Evolutionary conservation across 2,113 vertebrate genomes (phyloP).

Genomic region (Rhea pennata): DNA sequence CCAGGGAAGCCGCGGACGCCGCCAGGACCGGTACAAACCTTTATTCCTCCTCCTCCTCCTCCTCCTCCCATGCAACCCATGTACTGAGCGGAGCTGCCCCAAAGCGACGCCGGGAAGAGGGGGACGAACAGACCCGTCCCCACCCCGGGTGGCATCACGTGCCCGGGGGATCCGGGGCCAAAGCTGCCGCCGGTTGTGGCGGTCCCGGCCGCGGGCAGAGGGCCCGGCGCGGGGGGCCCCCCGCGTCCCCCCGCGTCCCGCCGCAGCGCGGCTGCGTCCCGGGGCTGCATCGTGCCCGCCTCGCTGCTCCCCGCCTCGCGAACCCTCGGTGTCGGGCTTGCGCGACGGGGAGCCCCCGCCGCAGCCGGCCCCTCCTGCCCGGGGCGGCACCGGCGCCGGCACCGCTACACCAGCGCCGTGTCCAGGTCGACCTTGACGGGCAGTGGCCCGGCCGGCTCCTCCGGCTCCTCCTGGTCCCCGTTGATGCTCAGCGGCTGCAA

Average conservation of each 20-base stretch:
- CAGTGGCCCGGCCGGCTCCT: constrained; percentile 84
- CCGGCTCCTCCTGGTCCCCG: constrained; percentile 90
- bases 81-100: background rate
- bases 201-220: background rate
- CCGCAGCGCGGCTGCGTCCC: background rate
- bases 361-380: constrained; percentile 57
- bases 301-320: background rate
- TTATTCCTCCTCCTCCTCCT: constrained; percentile 10
- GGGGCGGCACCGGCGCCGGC: background rate
- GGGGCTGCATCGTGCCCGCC: background rate
- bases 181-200: background rate
- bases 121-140: background rate
- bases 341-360: constrained; percentile 34
- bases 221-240: background rate
- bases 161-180: background rate
- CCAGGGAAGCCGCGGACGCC: fast-evolving
- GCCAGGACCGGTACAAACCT: constrained; percentile 49
- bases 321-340: too few species aligned
- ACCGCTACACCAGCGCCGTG: background rate
- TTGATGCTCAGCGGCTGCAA: constrained; percentile 88
- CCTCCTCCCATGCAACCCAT: background rate
- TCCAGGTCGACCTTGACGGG: constrained; percentile 90
- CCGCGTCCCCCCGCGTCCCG: background rate
- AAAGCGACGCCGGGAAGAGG: background rate
- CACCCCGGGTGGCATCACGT: background rate